These are phyloP conservation scores for Dolomedes plantarius DNA, from an alignment of 2,888 invertebrate genomes.

Conservation along the genomic window DNA sequence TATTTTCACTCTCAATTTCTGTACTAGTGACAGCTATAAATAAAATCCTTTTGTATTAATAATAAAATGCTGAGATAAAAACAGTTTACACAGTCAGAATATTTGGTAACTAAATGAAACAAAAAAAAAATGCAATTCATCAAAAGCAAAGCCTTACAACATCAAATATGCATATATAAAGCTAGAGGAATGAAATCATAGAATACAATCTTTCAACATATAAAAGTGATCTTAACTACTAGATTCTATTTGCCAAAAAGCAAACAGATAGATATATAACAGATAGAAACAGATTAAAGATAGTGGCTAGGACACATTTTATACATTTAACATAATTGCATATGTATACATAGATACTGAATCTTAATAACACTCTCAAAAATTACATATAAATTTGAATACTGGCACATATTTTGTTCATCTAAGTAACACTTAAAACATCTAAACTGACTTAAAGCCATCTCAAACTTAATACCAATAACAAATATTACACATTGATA, in stretches of 20 bases:
- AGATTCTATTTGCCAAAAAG: neutral
- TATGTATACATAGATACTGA: neutral
- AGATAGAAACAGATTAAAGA: too few species aligned
- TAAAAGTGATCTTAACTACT: neutral
- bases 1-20: too few species aligned
- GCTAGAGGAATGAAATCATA: neutral
- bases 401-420: constrained; percentile 4
- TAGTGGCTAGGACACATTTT: neutral
- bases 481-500: neutral
- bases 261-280: neutral
- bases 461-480: neutral
- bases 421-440: neutral
- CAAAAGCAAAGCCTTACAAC: too few species aligned
- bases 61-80: too few species aligned
- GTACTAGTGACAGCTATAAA: too few species aligned
- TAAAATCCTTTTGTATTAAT: too few species aligned
- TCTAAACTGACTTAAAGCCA: neutral
- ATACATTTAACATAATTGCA: neutral
- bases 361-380: neutral
- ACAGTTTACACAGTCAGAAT: too few species aligned
- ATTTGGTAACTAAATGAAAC: too few species aligned
- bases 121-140: too few species aligned
- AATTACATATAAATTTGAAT: neutral
- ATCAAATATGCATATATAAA: neutral
- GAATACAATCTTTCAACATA: neutral